Base-by-base conservation (phyloP, 1,140 invertebrate species). In the Manduca sexta region DNA sequence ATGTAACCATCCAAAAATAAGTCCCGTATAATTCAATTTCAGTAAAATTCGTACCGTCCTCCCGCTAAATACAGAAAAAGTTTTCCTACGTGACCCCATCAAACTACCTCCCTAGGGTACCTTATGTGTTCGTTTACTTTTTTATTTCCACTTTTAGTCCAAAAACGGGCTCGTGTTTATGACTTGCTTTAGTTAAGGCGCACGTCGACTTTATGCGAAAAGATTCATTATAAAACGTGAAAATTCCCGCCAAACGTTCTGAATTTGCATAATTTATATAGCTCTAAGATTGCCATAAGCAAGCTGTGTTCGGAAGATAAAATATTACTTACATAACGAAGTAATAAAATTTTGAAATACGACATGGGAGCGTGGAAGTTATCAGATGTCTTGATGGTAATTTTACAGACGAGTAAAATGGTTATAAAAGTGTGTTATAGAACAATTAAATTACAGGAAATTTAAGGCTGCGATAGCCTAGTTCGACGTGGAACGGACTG, bases 71-170 rank as follows among this genome's bases (percentile, higher is more conserved):
- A 73, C 67, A 63, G 65, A 64, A 70, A 74, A 73, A 75, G 50
- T 77, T 79, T 70, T 49, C 29, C 49, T 67, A 77, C 76, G 76
- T 80, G 74, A 77, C 64, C 67, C 72, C 74, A 70, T 72, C 68
- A 70, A 49, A 47, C 49, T 52, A 52, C 45, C 49, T 61, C 61
- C 61, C 58, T 37, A 42, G 42, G 61, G 64, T 44, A 57, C 56
- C 38, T 31, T 17, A 34, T 46, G 38, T 42, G 42, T 49, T 37
- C 43, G 35, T 21, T 41, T 50, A 45, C 52, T 49, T 49, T 58
- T 69, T 69, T 64, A 61, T 69, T 58, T 55, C 47, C 48, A 54
- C 56, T 63, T 68, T 56, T 60, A 63, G 52, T 56, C 49, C 52
- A 51, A 52, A 54, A 55, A 44, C 65, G 53, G 56, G 15, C 57